These are phyloP conservation scores for Liopterus haemorrhoidalis DNA, from an alignment of 2,888 invertebrate species.

Conservation along the genomic window DNA sequence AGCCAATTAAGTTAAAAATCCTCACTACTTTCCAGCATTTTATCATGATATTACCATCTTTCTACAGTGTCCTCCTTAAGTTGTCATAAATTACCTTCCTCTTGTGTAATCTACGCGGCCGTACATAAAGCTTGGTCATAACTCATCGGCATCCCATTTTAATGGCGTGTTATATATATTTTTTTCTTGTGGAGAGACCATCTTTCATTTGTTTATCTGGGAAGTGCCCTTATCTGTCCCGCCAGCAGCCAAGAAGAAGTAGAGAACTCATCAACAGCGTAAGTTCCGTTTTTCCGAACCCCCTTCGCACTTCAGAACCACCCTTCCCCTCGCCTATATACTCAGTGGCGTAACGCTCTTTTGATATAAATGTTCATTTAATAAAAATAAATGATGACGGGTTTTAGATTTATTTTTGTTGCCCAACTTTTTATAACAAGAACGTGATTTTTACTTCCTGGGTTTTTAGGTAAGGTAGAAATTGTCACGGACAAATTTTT, in stretches of 20 bases:
- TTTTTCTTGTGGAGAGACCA: slow-evolving; percentile 28
- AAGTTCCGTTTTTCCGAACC: too few species aligned
- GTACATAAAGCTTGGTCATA: too few species aligned
- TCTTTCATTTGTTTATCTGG: slow-evolving; percentile 44
- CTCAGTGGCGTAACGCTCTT: not conserved
- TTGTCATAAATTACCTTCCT: slow-evolving; percentile 22
- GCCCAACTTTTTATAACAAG: too few species aligned
- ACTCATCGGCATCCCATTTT: slow-evolving; percentile 23
- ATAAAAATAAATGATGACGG: too few species aligned
- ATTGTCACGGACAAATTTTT: too few species aligned
- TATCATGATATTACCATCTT: too few species aligned
- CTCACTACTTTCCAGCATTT: too few species aligned
- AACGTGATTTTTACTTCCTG: too few species aligned
- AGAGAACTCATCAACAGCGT: slow-evolving; percentile 22
- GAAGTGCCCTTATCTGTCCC: slow-evolving; percentile 22
- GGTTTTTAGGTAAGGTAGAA: too few species aligned
- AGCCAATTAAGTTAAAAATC: too few species aligned
- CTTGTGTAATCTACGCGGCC: slow-evolving; percentile 19
- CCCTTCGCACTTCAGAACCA: too few species aligned
- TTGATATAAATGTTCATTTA: not conserved
- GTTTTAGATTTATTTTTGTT: too few species aligned
- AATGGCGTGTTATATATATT: slow-evolving; percentile 25
- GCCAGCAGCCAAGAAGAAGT: slow-evolving; percentile 9
- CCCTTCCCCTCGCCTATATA: not conserved
- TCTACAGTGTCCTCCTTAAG: slow-evolving; percentile 23